Conservation (phyloP, 1,140 invertebrate genomes). For the Aethina tumida region DNA sequence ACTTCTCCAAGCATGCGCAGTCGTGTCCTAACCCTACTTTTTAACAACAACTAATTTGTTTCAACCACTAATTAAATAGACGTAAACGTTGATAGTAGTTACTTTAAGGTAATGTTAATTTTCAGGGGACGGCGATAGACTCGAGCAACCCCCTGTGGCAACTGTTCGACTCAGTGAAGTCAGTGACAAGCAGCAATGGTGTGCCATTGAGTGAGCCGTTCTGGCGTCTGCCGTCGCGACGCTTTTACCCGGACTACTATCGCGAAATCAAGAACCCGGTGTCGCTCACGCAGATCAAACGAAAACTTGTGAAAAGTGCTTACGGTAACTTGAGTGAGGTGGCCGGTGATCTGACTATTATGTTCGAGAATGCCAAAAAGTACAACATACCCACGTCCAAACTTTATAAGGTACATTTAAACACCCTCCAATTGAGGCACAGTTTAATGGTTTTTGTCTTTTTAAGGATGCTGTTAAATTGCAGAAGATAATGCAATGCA, state of each 20-base stretch:
- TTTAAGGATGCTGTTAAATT: constrained; percentile 65
- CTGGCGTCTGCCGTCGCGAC: constrained; percentile 81
- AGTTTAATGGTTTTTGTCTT: constrained; percentile 14
- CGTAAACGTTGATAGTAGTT: constrained; percentile 12
- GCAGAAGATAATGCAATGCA: constrained; percentile 75
- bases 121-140: too few relatives aligned
- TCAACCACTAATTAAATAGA: background rate
- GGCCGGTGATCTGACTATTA: constrained; percentile 92
- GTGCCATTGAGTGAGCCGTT: constrained; percentile 78
- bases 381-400: constrained; percentile 85
- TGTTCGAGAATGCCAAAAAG: constrained; percentile 96
- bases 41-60: too few relatives aligned
- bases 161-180: constrained; percentile 40
- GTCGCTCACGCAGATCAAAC: constrained; percentile 85
- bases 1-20: constrained; percentile 8
- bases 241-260: constrained; percentile 95
- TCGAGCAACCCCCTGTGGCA: constrained; percentile 43
- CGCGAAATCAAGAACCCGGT: constrained; percentile 94
- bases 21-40: constrained; percentile 14
- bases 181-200: constrained; percentile 34
- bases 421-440: background rate
- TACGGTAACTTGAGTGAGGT: constrained; percentile 84
- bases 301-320: constrained; percentile 76
- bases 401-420: constrained; percentile 62
- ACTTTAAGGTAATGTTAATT: constrained; percentile 6